Evolutionary conservation across 2,888 invertebrate genomes (phyloP), one percentile per base, ranked within the genome.

Genomic region (Teleogryllus oceanicus): DNA sequence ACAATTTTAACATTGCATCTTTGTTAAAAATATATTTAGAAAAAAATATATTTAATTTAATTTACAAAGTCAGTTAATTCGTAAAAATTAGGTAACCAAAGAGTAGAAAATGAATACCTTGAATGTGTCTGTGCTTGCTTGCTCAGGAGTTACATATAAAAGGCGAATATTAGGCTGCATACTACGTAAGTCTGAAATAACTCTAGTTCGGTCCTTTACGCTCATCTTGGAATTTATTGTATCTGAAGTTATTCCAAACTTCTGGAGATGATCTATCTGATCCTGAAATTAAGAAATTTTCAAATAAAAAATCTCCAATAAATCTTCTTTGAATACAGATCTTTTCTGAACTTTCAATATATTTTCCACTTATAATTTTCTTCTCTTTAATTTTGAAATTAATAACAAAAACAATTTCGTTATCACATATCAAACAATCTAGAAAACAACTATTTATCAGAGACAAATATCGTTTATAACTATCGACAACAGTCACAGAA

Each of bases 61-160:
- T n/a, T 74, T 18, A 20, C 74, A n/a, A 11, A 75, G 75, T n/a
- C 50, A 79, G 20, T n/a, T 78, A 77, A 74, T 49, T 76, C 75
- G 24, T 51, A 74, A 79, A 78, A 74, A 78, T 49, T 11, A 37
- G 20, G 5, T 11, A 20, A 74, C 20, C 37, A 37, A 37, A 37
- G 8, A 37, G 37, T 4, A 37, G 8, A 37, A 8, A 37, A 37
- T 37, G 5, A 37, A 37, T 81, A 88, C 88, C 86, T 93, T 92
- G 85, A 95, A 95, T 78, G 90, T 91, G 74, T 89, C 89, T 2
- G 96, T 96, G 2, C 94, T 94, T 76, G 96, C 97, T 87, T 97
- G 96, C 87, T 99, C 99, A 0, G 99, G 99, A 2, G 99, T 99
- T 11, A 99, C 92, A 87, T 99, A 99, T 49, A 99, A 88, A 84